phyloP scores from a whole-genome alignment of 1,140 invertebrate species.

The Mycetomoellerius zeteki region DNA sequence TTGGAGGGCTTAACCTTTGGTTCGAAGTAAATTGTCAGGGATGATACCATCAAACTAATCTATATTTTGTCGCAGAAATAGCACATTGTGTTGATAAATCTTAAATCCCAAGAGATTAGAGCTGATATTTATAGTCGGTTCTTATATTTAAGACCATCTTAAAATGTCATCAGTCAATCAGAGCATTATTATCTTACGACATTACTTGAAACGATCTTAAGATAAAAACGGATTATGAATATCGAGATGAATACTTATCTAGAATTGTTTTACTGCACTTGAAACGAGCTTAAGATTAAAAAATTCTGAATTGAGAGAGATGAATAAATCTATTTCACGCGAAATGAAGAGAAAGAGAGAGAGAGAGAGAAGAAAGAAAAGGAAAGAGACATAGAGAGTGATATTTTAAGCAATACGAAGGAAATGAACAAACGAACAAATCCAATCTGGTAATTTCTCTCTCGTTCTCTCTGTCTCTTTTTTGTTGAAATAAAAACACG shows the following conservation, averaged over 20 bases:
- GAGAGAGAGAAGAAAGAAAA: neutral
- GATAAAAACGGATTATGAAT: no score
- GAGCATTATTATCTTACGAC: no score
- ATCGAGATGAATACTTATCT: no score
- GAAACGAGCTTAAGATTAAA: neutral
- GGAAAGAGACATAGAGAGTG: neutral
- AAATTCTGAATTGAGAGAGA: constrained; percentile 14
- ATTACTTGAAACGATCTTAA: no score
- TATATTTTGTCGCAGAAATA: neutral
- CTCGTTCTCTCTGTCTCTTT: neutral
- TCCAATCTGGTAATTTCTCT: constrained; percentile 45
- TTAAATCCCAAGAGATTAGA: neutral
- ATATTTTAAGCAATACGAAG: constrained; percentile 34
- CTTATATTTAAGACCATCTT: no score
- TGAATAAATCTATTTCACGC: constrained; percentile 2
- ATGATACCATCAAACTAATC: neutral
- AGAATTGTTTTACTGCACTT: neutral
- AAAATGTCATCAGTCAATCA: no score
- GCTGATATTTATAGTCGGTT: no score
- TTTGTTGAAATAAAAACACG: constrained; percentile 39
- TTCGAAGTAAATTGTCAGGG: neutral
- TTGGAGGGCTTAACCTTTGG: neutral
- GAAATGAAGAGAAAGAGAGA: neutral
- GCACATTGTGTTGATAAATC: neutral
- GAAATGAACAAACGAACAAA: constrained; percentile 34